phyloP scores from a whole-genome alignment of 2,797 vertebrate species.

The Orientallactaga sibirica region DNA sequence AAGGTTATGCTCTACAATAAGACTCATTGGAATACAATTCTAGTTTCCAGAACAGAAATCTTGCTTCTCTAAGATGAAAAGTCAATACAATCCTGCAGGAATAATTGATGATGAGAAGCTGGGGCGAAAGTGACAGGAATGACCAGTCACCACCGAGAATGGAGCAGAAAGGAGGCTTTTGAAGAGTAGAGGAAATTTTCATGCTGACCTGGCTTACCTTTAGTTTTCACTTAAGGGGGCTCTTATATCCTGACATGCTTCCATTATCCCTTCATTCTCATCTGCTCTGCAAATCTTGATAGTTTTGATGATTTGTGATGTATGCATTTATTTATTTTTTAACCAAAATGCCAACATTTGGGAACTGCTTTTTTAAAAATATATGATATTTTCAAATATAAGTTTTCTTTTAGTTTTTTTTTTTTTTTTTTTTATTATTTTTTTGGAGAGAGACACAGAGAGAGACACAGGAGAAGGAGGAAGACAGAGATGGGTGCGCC shows the following conservation, averaged over 20 bases:
- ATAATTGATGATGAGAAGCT: neutral
- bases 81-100: conserved; percentile 52
- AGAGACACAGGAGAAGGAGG: too few relatives aligned
- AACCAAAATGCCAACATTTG: neutral
- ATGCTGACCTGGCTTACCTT: neutral
- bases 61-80: conserved; percentile 33
- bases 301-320: neutral
- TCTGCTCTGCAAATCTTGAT: neutral
- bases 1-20: neutral
- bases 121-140: neutral
- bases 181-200: conserved; percentile 2
- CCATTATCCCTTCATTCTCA: neutral
- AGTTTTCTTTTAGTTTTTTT: too few relatives aligned
- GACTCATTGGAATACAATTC: neutral
- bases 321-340: neutral
- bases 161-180: neutral
- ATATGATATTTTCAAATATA: too few relatives aligned
- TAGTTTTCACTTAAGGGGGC: neutral
- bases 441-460: too few relatives aligned
- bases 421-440: too few relatives aligned
- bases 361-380: too few relatives aligned
- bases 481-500: too few relatives aligned
- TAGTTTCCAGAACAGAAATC: neutral
- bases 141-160: conserved; percentile 44
- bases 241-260: conserved; percentile 17